Base-by-base conservation (phyloP, 1,140 invertebrate genomes). In the Tachypleus tridentatus region DNA sequence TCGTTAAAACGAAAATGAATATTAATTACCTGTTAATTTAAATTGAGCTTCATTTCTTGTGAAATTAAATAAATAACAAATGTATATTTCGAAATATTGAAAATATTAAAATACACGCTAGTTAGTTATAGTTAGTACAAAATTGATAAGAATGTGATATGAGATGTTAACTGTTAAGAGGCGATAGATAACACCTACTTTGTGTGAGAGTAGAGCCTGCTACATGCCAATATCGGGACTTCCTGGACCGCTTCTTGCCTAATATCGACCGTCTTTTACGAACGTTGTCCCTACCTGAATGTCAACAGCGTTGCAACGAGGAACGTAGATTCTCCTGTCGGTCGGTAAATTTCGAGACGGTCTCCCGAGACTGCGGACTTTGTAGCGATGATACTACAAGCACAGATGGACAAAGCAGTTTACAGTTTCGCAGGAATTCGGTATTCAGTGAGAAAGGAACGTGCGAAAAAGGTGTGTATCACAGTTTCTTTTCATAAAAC, bases 321-420 rank as follows among this genome's bases (percentile, higher is more conserved):
- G 80, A 81, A 66, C 69, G 73, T 48, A 75, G 79, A 57, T 81
- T 82, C 67, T 71, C 72, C n/a, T 81, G 80, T 66, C 73, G 76
- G 49, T 74, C 74, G 7, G 70, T 74, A 47, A 76, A 77, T 57
- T 77, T 67, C 64, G 73, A 75, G 60, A 67, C 73, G 3, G 70
- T 74, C 47, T 67, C 76, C 52, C 64, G 76, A 29, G 77, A 81
- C 52, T 81, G 80, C 70, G 74, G 77, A 6, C 73, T 81, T 9
- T 80, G 77, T 59, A 75, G 77, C 3, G 80, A 81, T 68, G 74
- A 75, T 10, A 71, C 74, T 54, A 75, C 76, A n/a, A 73, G 75
- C 7, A 65, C 69, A 53, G 63, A 69, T 29, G 64, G 63, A 29
- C 51, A 61, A 8, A 66, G 65, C 52, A 62, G 52, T 9, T 50